Conservation (phyloP, 1,140 invertebrate genomes). For the Lepidostoma basale region DNA sequence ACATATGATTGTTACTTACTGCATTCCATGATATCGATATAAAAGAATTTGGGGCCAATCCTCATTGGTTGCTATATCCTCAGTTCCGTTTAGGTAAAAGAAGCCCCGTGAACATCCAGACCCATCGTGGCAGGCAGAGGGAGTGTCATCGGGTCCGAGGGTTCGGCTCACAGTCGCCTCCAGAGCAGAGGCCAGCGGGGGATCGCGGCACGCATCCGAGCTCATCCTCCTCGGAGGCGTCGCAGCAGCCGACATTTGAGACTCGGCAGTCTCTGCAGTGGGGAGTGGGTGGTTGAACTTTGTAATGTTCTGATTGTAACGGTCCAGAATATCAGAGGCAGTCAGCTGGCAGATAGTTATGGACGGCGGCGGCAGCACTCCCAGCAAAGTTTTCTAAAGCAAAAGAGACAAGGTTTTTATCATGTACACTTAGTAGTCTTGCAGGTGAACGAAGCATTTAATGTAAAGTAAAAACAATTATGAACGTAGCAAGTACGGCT, state of each 20-base stretch:
- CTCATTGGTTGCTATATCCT: conserved; percentile 50
- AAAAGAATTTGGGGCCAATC: conserved; percentile 62
- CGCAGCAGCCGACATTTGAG: conserved; percentile 2
- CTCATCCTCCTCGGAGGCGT: conserved; percentile 19
- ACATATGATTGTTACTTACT: too few relatives aligned
- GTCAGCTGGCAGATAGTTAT: conserved; percentile 67
- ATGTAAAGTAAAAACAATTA: too few relatives aligned
- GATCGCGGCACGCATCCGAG: conserved; percentile 15
- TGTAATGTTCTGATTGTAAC: conserved; percentile 54
- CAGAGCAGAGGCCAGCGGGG: conserved; percentile 9
- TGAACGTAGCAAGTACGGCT: too few relatives aligned
- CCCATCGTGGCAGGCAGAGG: not conserved
- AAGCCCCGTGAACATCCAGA: not conserved
- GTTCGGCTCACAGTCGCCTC: conserved; percentile 23
- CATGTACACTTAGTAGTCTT: too few relatives aligned
- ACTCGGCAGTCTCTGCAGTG: conserved; percentile 14
- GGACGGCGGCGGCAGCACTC: conserved; percentile 70
- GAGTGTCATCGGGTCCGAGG: conserved; percentile 3
- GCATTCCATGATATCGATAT: conserved; percentile 67
- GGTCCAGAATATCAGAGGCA: conserved; percentile 65
- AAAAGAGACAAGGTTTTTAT: not conserved
- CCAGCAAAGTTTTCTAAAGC: conserved; percentile 58
- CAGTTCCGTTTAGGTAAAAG: conserved; percentile 33
- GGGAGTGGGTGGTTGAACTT: conserved; percentile 25
- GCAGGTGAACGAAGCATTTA: too few relatives aligned